A percentile compares a stretch with the other conserved stretches of the same genome.
Evolutionary conservation across 2,113 vertebrate species (phyloP).

Genomic region (Regulus satrapa): DNA sequence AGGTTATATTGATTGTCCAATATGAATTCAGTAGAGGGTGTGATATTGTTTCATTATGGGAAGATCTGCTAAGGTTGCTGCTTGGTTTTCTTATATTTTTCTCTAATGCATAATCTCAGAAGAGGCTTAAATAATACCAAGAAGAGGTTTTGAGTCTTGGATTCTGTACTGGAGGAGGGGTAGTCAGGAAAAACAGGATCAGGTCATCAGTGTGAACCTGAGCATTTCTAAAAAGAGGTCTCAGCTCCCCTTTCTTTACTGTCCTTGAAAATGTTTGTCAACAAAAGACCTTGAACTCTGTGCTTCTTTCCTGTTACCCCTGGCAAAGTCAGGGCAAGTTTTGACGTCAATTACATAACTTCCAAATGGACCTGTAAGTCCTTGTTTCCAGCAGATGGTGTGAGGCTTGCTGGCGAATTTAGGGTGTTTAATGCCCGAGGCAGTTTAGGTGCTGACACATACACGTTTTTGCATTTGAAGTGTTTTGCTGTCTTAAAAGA

Average conservation of each 20-base stretch:
- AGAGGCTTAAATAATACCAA: not conserved
- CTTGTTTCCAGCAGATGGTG: not conserved
- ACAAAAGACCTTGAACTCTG: not conserved
- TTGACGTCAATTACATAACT: not conserved
- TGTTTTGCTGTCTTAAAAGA: not conserved
- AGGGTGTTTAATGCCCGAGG: not conserved
- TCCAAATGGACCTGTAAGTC: not conserved
- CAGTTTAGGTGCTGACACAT: not conserved
- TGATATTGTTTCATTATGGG: not conserved
- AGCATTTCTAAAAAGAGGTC: slow-evolving; percentile 1
- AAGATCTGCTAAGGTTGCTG: not conserved
- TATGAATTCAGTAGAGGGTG: not conserved
- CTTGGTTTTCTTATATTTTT: not conserved
- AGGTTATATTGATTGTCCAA: not conserved
- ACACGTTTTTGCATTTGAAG: fast-evolving
- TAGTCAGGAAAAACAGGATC: not conserved
- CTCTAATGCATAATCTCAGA: not conserved
- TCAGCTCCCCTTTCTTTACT: not conserved
- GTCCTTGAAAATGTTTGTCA: not conserved
- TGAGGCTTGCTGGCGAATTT: not conserved
- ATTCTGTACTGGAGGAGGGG: fast-evolving
- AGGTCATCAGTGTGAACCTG: not conserved
- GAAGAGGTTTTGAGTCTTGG: not conserved
- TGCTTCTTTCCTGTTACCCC: not conserved
- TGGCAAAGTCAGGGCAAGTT: not conserved